A percentile compares a stretch with the other conserved stretches of the same genome.
These are phyloP conservation scores for Ariopsis seemanni DNA, from an alignment of 2,113 vertebrate species.

Conservation along the genomic window DNA sequence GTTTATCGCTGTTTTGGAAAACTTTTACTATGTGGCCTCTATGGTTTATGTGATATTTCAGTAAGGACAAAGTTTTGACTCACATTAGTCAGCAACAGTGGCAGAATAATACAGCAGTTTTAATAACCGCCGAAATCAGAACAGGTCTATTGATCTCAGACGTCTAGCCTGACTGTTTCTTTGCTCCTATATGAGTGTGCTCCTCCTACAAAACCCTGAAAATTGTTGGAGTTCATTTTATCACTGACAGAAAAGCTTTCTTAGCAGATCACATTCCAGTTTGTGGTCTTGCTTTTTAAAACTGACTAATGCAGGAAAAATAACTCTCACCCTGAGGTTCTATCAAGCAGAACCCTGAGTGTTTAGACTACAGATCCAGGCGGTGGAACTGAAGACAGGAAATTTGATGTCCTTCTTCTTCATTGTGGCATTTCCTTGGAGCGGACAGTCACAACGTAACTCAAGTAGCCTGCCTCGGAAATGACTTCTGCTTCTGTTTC, in stretches of 20 bases:
- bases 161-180: neutral
- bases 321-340: neutral
- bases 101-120: neutral
- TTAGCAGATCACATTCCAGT: neutral
- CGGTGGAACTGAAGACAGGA: neutral
- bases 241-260: neutral
- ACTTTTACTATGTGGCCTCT: neutral
- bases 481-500: conserved; percentile 22
- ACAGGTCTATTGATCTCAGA: neutral
- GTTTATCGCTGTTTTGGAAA: no score
- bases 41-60: neutral
- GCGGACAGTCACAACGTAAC: neutral
- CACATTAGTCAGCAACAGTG: neutral
- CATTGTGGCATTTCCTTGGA: neutral
- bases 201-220: neutral
- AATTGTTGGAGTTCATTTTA: neutral
- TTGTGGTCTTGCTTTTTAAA: neutral
- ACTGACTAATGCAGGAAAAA: neutral
- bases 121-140: neutral
- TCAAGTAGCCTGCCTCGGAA: conserved; percentile 18
- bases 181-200: neutral
- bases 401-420: conserved; percentile 19
- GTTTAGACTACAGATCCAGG: conserved; percentile 20
- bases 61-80: neutral
- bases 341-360: conserved; percentile 2